phyloP scores from a whole-genome alignment of 1,140 invertebrate species.

The Eumaeus atala region DNA sequence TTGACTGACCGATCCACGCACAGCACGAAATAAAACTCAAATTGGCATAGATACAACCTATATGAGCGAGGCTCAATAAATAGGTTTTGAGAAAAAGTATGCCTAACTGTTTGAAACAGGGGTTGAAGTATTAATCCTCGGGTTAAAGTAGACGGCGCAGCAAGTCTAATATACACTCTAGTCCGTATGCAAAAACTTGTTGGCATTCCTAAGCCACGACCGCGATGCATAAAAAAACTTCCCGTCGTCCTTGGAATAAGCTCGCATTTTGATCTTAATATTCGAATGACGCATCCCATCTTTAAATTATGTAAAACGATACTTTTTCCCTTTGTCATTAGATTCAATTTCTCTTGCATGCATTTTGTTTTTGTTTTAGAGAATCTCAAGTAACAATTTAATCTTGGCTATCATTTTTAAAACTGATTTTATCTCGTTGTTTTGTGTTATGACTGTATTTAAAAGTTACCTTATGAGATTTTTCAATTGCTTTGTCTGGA shows the following conservation, averaged over 20 bases:
- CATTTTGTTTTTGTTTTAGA: too few species aligned
- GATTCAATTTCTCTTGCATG: not conserved
- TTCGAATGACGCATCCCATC: not conserved
- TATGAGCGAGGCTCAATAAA: too few species aligned
- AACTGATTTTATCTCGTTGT: constrained; percentile 5
- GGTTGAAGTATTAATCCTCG: too few species aligned
- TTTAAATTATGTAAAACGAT: not conserved
- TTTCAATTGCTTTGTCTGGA: too few species aligned
- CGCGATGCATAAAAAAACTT: constrained; percentile 2
- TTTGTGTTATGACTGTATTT: not conserved
- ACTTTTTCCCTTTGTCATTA: not conserved
- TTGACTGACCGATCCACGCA: too few species aligned
- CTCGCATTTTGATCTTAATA: constrained; percentile 9
- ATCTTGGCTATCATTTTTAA: not conserved
- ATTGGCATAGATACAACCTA: too few species aligned
- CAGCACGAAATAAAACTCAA: too few species aligned
- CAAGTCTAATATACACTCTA: too few species aligned
- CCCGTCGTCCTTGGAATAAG: constrained; percentile 3
- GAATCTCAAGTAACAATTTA: constrained; percentile 1
- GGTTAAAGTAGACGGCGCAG: too few species aligned
- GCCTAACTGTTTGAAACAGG: too few species aligned
- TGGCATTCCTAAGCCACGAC: constrained; percentile 3
- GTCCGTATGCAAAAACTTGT: constrained; percentile 6
- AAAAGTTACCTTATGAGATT: too few species aligned
- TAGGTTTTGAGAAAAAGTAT: too few species aligned